Evolutionary conservation across 2,113 vertebrate species (phyloP), one percentile per base, ranked within the genome.

Genomic region (Silurus meridionalis): DNA sequence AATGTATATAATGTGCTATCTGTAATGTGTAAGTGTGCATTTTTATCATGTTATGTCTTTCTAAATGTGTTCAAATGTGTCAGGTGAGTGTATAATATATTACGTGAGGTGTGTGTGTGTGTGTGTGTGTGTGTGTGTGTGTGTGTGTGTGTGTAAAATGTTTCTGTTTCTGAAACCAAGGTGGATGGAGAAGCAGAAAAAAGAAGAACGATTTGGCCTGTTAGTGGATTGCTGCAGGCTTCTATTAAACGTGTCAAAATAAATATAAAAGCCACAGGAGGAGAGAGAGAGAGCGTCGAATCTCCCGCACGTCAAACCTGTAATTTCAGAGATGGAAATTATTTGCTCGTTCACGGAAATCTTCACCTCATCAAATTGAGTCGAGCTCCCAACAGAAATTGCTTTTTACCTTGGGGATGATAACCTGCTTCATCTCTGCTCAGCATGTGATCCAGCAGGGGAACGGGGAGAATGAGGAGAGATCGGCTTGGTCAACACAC

Each of bases 331-430:
- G 91, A 92, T 90, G 89, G 91, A 94, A 94, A 93, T 91, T 83
- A 94, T 93, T 95, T 83, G 88, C 89, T 90, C 86, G 82, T 93
- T 92, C 80, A 82, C 60, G 60, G 88, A 92, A 91, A 95, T 92
- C 93, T 94, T 91, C 87, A 74, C 87, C 86, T 92, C 89, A 91
- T 92, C 90, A 92, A 93, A 92, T 95, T 94, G 92, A 93, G 89
- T 93, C 89, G 91, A 92, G 89, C 93, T 94, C 92, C 93, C 66
- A 89, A 82, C 89, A 89, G 92, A 96, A 96, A 95, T 95, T 95
- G 94, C 84, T 94, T 96, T 95, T 92, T 95, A 90, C 89, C 92
- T 89, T 91, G 86, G 83, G 94, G 91, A 90, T 94, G 94, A 94
- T 94, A 94, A 92, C 83, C 90, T 93, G 83, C 71, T 90, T 69